These are phyloP conservation scores for Troides helena DNA, from an alignment of 2,888 invertebrate species.

Conservation along the genomic window DNA sequence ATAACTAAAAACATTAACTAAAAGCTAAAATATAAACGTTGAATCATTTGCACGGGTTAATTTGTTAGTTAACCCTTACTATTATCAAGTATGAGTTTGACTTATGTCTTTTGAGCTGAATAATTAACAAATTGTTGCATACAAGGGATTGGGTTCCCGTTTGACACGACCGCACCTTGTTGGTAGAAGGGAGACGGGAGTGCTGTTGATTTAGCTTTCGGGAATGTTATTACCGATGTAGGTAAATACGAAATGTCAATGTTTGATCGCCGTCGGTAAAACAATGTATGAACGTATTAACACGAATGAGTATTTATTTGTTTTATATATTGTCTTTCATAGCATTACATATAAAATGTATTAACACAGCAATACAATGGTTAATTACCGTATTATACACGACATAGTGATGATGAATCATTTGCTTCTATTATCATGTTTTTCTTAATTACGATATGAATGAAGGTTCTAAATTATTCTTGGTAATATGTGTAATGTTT, in stretches of 20 bases:
- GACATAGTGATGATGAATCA: too few species aligned
- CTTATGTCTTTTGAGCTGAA: background rate
- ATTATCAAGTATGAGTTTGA: background rate
- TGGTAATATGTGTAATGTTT: too few species aligned
- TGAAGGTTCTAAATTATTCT: too few species aligned
- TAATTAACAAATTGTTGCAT: conserved; percentile 15
- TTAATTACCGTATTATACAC: too few species aligned
- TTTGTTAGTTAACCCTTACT: too few species aligned
- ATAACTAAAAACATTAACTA: too few species aligned
- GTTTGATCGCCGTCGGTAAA: conserved; percentile 7
- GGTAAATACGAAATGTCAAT: conserved; percentile 21
- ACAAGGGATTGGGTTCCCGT: conserved; percentile 1
- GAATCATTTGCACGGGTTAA: too few species aligned
- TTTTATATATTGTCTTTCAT: background rate
- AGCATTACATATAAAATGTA: background rate
- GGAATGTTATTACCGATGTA: conserved; percentile 21
- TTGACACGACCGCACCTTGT: conserved; percentile 13
- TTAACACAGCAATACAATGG: background rate
- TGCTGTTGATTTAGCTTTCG: conserved; percentile 22
- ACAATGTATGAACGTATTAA: conserved; percentile 83
- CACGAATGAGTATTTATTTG: conserved; percentile 68
- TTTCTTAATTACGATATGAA: too few species aligned
- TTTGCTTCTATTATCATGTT: too few species aligned
- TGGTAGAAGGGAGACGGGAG: conserved; percentile 10
- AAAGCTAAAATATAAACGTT: background rate